Conservation (phyloP, 2,113 vertebrate genomes). For the mouse (Mus musculus) region DNA sequence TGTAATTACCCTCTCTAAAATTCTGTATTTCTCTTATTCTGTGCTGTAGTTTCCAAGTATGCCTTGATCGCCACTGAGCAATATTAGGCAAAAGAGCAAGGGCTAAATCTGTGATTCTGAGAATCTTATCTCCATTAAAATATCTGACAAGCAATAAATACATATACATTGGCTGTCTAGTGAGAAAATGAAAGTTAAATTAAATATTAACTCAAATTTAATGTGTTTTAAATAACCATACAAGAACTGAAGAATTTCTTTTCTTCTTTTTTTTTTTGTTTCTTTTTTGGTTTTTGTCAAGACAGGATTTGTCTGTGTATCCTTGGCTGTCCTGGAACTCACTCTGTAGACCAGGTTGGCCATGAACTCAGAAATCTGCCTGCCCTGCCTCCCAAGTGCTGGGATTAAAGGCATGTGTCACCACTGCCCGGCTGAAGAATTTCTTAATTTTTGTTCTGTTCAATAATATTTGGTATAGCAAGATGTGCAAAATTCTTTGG, state of each 20-base stretch:
- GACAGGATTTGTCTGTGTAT: too few species aligned
- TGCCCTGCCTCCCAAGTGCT: too few species aligned
- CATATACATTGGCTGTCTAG: conserved; percentile 26
- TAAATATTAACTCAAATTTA: conserved; percentile 36
- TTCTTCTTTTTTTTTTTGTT: too few species aligned
- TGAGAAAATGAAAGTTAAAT: conserved; percentile 38
- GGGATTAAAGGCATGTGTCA: too few species aligned
- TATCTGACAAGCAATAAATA: neutral
- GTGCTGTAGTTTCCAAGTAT: neutral
- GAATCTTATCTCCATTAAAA: neutral
- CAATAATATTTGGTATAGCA: conserved; percentile 12
- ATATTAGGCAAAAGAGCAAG: neutral
- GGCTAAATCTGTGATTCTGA: neutral
- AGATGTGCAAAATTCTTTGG: neutral
- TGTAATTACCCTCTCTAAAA: neutral
- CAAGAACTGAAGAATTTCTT: neutral
- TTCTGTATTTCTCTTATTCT: neutral
- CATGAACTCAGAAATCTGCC: too few species aligned
- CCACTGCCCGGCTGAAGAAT: neutral
- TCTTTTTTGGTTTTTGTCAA: too few species aligned
- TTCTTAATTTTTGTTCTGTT: conserved; percentile 7
- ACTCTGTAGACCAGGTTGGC: too few species aligned
- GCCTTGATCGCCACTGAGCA: neutral
- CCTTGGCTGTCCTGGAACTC: too few species aligned
- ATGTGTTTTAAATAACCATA: conserved; percentile 5